Conservation (phyloP, 23 tunicate genomes). For the Ciona savignyi region DNA sequence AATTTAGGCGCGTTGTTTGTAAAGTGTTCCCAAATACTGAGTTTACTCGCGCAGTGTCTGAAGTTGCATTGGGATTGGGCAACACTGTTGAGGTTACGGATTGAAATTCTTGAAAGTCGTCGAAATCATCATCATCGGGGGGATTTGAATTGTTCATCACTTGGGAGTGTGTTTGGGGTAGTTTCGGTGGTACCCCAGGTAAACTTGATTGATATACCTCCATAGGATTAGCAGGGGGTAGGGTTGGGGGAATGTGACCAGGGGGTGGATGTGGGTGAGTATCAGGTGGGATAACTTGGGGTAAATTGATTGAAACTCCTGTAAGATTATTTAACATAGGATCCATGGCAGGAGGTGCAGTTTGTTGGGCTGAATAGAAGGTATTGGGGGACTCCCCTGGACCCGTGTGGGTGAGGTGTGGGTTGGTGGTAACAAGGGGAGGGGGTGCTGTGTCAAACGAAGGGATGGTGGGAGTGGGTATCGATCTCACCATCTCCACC, state of each 20-base stretch:
- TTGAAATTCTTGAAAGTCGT: constrained; percentile 67
- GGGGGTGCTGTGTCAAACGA: no score
- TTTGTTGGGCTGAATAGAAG: no score
- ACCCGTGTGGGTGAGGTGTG: no score
- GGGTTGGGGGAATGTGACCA: constrained; percentile 4
- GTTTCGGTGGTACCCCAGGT: not conserved
- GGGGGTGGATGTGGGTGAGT: no score
- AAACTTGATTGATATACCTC: not conserved
- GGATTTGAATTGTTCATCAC: not conserved
- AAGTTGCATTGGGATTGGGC: not conserved
- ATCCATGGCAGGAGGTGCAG: no score
- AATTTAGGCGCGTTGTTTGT: not conserved
- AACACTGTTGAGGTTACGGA: constrained; percentile 1
- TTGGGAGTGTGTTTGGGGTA: not conserved
- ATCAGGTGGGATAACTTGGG: no score
- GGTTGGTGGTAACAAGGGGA: no score
- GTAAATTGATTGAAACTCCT: no score
- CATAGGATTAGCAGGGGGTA: constrained; percentile 16
- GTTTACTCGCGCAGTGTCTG: not conserved
- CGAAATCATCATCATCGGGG: constrained; percentile 39
- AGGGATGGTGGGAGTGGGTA: not conserved
- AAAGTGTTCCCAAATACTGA: not conserved
- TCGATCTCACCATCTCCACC: constrained; percentile 16
- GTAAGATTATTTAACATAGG: no score
- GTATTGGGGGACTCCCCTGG: no score